phyloP scores from a whole-genome alignment of 2,797 vertebrate genomes.

The Remorina albescens region DNA sequence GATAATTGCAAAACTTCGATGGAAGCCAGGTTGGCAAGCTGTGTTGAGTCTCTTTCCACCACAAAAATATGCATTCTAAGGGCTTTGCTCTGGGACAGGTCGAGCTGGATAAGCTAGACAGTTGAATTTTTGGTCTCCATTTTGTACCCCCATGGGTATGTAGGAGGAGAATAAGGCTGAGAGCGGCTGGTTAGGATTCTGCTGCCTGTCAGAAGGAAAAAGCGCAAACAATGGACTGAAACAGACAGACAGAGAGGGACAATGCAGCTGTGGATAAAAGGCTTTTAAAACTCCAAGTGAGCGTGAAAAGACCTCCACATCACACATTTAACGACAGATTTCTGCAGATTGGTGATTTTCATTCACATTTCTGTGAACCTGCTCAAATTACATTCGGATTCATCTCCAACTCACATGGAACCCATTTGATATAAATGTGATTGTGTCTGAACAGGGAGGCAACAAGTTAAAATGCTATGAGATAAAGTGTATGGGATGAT shows the following conservation, averaged over 20 bases:
- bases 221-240: constrained; percentile 41
- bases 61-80: constrained; percentile 12
- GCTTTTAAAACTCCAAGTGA: constrained; percentile 13
- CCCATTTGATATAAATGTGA: neutral
- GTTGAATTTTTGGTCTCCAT: constrained; percentile 13
- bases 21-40: constrained; percentile 3
- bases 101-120: constrained; percentile 25
- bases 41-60: neutral
- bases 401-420: neutral
- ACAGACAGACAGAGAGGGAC: constrained; percentile 27
- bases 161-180: constrained; percentile 20
- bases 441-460: neutral
- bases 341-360: constrained; percentile 11
- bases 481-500: neutral
- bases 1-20: constrained; percentile 17
- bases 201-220: constrained; percentile 40
- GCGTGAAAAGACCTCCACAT: constrained; percentile 21
- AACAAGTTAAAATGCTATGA: constrained; percentile 20
- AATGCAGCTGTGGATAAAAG: constrained; percentile 18
- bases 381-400: constrained; percentile 12
- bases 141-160: constrained; percentile 7
- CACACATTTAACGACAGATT: constrained; percentile 22
- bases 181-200: constrained; percentile 37
- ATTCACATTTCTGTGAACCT: constrained; percentile 21
- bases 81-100: constrained; percentile 20